Percentiles rank a stretch among this genome's conserved stretches.
phyloP scores from a whole-genome alignment of 2,113 vertebrate genomes.

The Nerophis lumbriciformis region DNA sequence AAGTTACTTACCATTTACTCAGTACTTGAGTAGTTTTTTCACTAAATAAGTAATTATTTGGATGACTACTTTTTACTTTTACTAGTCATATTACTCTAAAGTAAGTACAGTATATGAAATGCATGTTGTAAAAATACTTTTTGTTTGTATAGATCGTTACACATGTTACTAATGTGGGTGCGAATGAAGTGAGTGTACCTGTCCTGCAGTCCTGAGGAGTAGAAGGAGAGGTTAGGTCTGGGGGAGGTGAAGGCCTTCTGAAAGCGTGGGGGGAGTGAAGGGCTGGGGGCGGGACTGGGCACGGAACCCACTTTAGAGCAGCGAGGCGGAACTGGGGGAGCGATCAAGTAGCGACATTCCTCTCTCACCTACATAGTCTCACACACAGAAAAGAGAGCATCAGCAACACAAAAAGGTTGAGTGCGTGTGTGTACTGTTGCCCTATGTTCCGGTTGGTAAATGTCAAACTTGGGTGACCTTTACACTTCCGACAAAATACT shows the following conservation, averaged over 20 bases:
- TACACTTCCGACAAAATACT: conserved; percentile 49
- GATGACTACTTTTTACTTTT: too few species aligned
- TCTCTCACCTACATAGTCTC: conserved; percentile 81
- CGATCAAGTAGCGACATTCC: conserved; percentile 91
- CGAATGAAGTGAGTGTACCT: conserved; percentile 68
- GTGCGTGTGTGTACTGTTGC: conserved; percentile 6
- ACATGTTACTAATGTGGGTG: too few species aligned
- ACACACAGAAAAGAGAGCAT: conserved; percentile 16
- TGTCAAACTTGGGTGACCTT: conserved; percentile 56
- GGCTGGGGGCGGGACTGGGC: conserved; percentile 73
- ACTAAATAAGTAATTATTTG: too few species aligned
- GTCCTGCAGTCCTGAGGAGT: conserved; percentile 89
- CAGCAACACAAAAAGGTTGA: conserved; percentile 7
- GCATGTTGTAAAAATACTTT: too few species aligned
- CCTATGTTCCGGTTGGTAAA: conserved; percentile 35
- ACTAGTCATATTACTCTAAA: too few species aligned
- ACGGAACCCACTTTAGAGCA: conserved; percentile 71
- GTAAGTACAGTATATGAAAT: too few species aligned
- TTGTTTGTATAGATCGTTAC: too few species aligned
- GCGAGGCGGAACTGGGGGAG: conserved; percentile 89
- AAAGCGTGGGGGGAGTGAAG: conserved; percentile 79
- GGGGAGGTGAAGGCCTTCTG: conserved; percentile 72
- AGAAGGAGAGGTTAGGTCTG: conserved; percentile 87
- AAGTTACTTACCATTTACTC: too few species aligned
- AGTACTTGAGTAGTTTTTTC: too few species aligned